Evolutionary conservation across 2,888 invertebrate genomes (phyloP).

Genomic region (Phalangium opilio): DNA sequence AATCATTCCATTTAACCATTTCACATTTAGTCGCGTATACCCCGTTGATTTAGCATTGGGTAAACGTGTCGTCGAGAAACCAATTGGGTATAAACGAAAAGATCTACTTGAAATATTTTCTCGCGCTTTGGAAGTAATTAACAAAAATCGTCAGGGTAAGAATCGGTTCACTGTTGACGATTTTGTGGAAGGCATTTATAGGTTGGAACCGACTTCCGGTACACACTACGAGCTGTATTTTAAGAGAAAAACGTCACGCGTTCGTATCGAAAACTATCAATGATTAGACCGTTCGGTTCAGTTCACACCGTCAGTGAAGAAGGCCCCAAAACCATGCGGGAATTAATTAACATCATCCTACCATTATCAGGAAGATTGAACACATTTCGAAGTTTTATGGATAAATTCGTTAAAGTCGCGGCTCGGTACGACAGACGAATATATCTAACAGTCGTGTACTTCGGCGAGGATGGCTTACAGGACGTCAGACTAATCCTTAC

Average conservation of each 20-base stretch:
- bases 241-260: slow-evolving; percentile 35
- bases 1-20: slow-evolving; percentile 56
- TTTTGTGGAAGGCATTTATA: slow-evolving; percentile 55
- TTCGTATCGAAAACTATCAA: slow-evolving; percentile 37
- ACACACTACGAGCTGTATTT: slow-evolving; percentile 61
- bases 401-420: slow-evolving; percentile 53
- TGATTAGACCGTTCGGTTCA: slow-evolving; percentile 54
- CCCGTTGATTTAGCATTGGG: slow-evolving; percentile 57
- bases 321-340: slow-evolving; percentile 39
- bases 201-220: slow-evolving; percentile 54
- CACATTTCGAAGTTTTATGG: no score
- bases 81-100: slow-evolving; percentile 54
- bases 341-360: slow-evolving; percentile 52
- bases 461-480: slow-evolving; percentile 50
- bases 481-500: slow-evolving; percentile 51
- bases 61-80: slow-evolving; percentile 59
- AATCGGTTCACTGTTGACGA: slow-evolving; percentile 47
- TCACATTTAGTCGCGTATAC: slow-evolving; percentile 47
- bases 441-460: slow-evolving; percentile 56
- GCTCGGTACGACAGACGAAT: slow-evolving; percentile 50
- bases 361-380: slow-evolving; percentile 52
- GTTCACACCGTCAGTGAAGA: slow-evolving; percentile 44
- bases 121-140: slow-evolving; percentile 46
- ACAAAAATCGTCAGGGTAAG: slow-evolving; percentile 22
- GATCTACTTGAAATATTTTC: slow-evolving; percentile 50